These are phyloP conservation scores for Oenanthe oenanthe DNA, from an alignment of 2,113 vertebrate species.

Conservation along the genomic window DNA sequence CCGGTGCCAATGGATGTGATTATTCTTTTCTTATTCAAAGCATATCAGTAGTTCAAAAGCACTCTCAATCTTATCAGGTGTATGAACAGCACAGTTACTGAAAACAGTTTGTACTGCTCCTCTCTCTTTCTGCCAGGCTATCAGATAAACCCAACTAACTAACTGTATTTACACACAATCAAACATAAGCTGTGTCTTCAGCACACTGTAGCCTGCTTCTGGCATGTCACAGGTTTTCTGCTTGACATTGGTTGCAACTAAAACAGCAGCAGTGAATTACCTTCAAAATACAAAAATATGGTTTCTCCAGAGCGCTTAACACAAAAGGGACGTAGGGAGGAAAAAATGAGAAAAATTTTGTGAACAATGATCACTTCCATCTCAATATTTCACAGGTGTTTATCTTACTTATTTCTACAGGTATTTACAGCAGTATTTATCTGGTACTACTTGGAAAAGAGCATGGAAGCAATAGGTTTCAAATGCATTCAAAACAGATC, in stretches of 20 bases:
- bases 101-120: conserved; percentile 80
- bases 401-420: background rate
- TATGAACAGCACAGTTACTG: conserved; percentile 80
- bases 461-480: background rate
- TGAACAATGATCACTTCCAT: background rate
- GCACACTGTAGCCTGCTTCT: conserved; percentile 8
- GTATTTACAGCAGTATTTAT: background rate
- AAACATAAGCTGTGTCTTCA: conserved; percentile 72
- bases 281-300: conserved; percentile 31
- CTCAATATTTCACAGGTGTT: background rate
- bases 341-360: background rate
- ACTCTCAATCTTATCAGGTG: conserved; percentile 83
- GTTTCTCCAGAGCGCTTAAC: background rate
- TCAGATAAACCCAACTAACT: conserved; percentile 82
- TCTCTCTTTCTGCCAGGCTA: conserved; percentile 77
- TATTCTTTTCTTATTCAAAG: conserved; percentile 86
- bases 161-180: conserved; percentile 84
- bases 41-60: conserved; percentile 84
- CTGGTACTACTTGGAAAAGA: background rate
- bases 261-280: conserved; percentile 41
- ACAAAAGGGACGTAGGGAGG: background rate
- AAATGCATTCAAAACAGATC: background rate
- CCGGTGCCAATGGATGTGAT: conserved; percentile 81
- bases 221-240: conserved; percentile 48
- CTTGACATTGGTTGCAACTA: conserved; percentile 44